These are phyloP conservation scores for Lordiphosa mommai DNA, from an alignment of 1,140 invertebrate species.

Conservation along the genomic window DNA sequence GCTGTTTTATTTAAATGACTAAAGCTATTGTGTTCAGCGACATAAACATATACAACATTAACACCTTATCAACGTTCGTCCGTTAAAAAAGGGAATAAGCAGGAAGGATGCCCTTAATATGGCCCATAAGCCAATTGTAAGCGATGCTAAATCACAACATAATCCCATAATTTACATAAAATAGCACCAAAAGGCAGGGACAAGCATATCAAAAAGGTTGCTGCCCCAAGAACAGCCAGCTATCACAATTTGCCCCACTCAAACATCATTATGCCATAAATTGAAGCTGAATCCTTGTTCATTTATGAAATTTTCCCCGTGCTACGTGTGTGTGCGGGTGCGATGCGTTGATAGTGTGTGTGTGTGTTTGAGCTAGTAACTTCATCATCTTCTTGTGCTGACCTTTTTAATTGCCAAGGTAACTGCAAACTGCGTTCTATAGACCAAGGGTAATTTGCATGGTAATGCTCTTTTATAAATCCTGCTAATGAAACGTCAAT, in stretches of 20 bases:
- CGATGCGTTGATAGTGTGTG: conserved; percentile 33
- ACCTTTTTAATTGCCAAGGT: conserved; percentile 55
- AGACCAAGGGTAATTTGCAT: conserved; percentile 37
- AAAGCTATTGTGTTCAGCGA: background rate
- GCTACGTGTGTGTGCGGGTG: conserved; percentile 20
- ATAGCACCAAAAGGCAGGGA: conserved; percentile 43
- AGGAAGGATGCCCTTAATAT: conserved; percentile 26
- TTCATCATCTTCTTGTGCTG: conserved; percentile 18
- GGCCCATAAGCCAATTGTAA: conserved; percentile 54
- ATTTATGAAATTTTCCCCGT: conserved; percentile 74
- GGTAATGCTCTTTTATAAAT: conserved; percentile 51
- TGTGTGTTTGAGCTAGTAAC: conserved; percentile 17
- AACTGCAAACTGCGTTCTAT: conserved; percentile 44
- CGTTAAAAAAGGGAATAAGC: conserved; percentile 9
- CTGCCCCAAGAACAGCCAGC: conserved; percentile 25
- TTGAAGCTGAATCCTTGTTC: conserved; percentile 71
- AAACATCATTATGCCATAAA: conserved; percentile 73
- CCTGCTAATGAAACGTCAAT: conserved; percentile 72
- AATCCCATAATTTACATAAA: conserved; percentile 78
- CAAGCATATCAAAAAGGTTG: conserved; percentile 50
- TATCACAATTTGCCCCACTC: conserved; percentile 49
- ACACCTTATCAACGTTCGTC: conserved; percentile 42
- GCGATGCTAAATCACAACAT: conserved; percentile 69
- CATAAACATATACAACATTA: conserved; percentile 10
- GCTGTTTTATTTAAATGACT: conserved; percentile 31